Percentiles rank a stretch among this genome's conserved stretches.
These are phyloP conservation scores for Pipistrellus pipistrellus DNA, from an alignment of 2,797 vertebrate genomes.

Conservation along the genomic window DNA sequence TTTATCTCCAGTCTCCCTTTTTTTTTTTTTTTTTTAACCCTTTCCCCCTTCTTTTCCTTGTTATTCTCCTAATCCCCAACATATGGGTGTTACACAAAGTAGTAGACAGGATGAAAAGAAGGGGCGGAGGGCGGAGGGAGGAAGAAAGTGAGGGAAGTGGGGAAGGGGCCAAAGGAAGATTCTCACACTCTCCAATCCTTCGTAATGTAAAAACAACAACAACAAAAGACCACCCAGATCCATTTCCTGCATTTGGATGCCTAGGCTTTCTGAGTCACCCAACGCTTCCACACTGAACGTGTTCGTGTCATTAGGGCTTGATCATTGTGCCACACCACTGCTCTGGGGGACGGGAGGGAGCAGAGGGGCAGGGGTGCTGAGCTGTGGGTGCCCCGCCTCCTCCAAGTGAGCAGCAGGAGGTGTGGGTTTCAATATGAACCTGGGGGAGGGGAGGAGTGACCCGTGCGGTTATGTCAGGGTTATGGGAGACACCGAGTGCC, in stretches of 20 bases:
- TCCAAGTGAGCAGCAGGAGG: background rate
- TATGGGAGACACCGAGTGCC: background rate
- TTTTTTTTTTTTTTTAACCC: background rate
- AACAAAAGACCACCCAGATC: background rate
- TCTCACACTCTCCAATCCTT: background rate
- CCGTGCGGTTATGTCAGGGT: background rate
- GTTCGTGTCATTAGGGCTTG: background rate
- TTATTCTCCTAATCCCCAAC: background rate
- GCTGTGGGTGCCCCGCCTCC: background rate
- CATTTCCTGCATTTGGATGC: background rate
- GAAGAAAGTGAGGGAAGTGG: background rate
- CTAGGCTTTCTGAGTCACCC: background rate
- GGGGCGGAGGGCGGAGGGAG: accelerated
- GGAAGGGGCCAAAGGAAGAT: background rate
- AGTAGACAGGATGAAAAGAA: background rate
- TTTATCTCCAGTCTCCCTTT: background rate
- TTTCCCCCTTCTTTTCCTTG: background rate
- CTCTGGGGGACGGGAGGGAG: background rate
- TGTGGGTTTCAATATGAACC: background rate
- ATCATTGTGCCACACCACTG: too few species aligned
- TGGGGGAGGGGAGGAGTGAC: background rate
- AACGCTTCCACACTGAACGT: background rate
- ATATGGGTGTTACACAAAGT: background rate
- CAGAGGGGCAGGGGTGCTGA: background rate
- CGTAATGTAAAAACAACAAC: background rate